phyloP scores from a whole-genome alignment of 1,140 invertebrate species.

The Eriosoma lanigerum region DNA sequence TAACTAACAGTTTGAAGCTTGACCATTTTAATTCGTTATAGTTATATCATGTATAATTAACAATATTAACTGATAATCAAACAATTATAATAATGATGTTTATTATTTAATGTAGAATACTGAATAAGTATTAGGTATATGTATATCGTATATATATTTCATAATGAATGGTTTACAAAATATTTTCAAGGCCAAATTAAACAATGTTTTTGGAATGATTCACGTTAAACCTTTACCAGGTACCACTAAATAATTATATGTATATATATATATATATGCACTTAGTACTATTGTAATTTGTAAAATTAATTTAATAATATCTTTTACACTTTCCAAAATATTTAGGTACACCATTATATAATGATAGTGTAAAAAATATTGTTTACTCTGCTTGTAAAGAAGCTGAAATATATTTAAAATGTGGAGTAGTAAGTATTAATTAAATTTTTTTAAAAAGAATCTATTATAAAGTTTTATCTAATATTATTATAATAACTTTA shows the following conservation, averaged over 20 bases:
- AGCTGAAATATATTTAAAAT: slow-evolving; percentile 64
- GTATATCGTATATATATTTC: no score
- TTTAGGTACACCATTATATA: slow-evolving; percentile 65
- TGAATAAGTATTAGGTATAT: no score
- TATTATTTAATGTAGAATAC: not conserved
- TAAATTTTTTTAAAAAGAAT: slow-evolving; percentile 14
- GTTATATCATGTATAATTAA: not conserved
- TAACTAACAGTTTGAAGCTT: not conserved
- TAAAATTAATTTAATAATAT: not conserved
- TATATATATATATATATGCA: no score
- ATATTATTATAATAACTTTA: no score
- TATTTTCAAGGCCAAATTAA: slow-evolving; percentile 56
- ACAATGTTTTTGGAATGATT: slow-evolving; percentile 72
- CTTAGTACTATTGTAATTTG: no score
- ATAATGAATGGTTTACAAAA: slow-evolving; percentile 25
- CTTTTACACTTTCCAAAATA: slow-evolving; percentile 51
- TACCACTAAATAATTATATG: slow-evolving; percentile 56
- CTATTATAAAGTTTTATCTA: no score
- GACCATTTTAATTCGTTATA: no score
- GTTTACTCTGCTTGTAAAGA: slow-evolving; percentile 64
- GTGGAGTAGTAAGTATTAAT: slow-evolving; percentile 62
- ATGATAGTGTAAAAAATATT: slow-evolving; percentile 61
- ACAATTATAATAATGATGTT: not conserved
- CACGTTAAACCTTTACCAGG: slow-evolving; percentile 74
- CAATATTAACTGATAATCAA: not conserved